Evolutionary conservation across 2,888 invertebrate species (phyloP).

Genomic region (Drosophila trichaetosa): DNA sequence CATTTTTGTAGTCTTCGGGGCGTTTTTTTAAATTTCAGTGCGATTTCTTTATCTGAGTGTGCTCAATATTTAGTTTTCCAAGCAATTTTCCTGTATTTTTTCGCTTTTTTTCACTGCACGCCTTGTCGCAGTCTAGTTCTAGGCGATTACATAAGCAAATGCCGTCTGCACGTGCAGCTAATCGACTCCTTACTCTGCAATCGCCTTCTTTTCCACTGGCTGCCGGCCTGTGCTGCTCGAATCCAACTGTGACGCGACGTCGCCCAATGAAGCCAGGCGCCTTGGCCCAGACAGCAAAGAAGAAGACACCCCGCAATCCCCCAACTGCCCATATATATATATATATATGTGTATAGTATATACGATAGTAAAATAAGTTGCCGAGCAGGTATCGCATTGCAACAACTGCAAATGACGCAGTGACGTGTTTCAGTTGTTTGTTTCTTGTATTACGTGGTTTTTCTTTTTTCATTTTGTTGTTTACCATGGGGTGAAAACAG

Average conservation of each 20-base stretch:
- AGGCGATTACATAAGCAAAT: slow-evolving; percentile 59
- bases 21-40: not conserved
- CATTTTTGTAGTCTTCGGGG: not conserved
- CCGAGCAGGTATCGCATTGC: slow-evolving; percentile 47
- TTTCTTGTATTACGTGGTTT: not conserved
- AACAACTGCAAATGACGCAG: slow-evolving; percentile 69
- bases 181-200: slow-evolving; percentile 17
- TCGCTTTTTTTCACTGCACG: not conserved
- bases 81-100: slow-evolving; percentile 5
- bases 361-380: slow-evolving; percentile 28
- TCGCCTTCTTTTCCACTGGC: not conserved
- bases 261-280: slow-evolving; percentile 62
- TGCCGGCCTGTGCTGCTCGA: not conserved
- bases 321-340: slow-evolving; percentile 10
- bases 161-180: slow-evolving; percentile 58
- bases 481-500: slow-evolving; percentile 43
- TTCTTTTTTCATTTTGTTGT: not conserved
- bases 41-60: not conserved
- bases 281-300: slow-evolving; percentile 52
- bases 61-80: not conserved
- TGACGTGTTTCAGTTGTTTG: slow-evolving; percentile 48
- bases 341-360: slow-evolving; percentile 18
- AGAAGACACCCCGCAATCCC: slow-evolving; percentile 5
- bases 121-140: slow-evolving; percentile 33
- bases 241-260: slow-evolving; percentile 45